Evolutionary conservation across 2,888 invertebrate species (phyloP).

Genomic region (Tanaodytes sp.): DNA sequence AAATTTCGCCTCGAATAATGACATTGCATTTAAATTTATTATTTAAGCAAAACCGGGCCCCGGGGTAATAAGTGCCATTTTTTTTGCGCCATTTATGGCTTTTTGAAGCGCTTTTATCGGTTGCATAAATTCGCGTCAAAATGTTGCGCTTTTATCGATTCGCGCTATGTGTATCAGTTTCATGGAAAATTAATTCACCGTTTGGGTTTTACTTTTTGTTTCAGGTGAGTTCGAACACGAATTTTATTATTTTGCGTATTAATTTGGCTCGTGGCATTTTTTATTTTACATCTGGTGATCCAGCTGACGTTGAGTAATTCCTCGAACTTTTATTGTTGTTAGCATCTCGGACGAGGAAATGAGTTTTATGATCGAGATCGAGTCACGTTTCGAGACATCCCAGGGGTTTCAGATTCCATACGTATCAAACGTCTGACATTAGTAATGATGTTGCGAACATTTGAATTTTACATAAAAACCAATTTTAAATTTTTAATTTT

Average conservation of each 20-base stretch:
- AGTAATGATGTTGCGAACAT: too few relatives aligned
- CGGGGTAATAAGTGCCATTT: background rate
- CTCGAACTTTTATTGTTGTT: constrained; percentile 33
- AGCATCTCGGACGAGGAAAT: constrained; percentile 21
- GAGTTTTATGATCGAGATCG: constrained; percentile 27
- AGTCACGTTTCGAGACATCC: too few relatives aligned
- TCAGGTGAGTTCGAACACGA: constrained; percentile 62
- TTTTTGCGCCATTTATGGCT: constrained; percentile 9
- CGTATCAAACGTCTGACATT: too few relatives aligned
- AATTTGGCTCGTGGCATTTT: constrained; percentile 56
- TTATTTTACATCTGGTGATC: constrained; percentile 55
- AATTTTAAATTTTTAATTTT: too few relatives aligned
- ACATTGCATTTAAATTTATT: constrained; percentile 31
- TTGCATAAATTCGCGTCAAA: constrained; percentile 28
- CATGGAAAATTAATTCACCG: constrained; percentile 27
- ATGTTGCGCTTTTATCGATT: constrained; percentile 16
- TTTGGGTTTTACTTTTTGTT: constrained; percentile 56
- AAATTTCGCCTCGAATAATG: constrained; percentile 37
- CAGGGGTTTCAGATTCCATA: too few relatives aligned
- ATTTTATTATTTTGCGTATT: constrained; percentile 53
- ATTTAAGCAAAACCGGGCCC: constrained; percentile 20
- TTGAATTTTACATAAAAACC: too few relatives aligned
- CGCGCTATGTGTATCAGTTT: constrained; percentile 26
- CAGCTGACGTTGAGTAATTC: constrained; percentile 56
- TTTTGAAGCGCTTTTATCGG: constrained; percentile 23